Base-by-base conservation (phyloP, 2,113 vertebrate species). In the Eclectus roratus region DNA sequence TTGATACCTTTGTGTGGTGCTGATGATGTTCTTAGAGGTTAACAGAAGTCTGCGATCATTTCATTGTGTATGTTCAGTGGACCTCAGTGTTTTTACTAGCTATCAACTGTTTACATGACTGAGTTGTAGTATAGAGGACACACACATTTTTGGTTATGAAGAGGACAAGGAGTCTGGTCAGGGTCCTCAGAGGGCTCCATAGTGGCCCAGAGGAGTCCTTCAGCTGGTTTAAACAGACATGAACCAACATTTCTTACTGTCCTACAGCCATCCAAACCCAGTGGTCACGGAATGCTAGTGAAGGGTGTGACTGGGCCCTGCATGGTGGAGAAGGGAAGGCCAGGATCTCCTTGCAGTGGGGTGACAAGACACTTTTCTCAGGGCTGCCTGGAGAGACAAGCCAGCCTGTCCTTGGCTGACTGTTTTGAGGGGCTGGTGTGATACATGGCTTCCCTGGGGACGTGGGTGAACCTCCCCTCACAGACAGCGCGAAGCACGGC, bases 261-360 rank as follows among this genome's bases (percentile, higher is more conserved):
- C 23, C 14, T 11, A 8, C 0, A 2, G 53, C 33, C 7, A 5
- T 77, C 10, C 35, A 23, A 7, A 35, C 29, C 49, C 7, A n/a
- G 33, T 23, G 20, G 33, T 23, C 55, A n/a, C 4, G 21, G 55
- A 23, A 58, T 0, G 1, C 44, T 3, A 25, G 25, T 1, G 2
- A 20, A 17, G 31, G 14, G 6, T 2, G 18, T 0, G 5, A 6
- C 55, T 2, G 29, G 21, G 10, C 21, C 10, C 18, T 0, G 2
- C 0, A 8, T 4, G 11, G 50, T 0, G 8, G 19, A 2, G 0
- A 8, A 39, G 43, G 14, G 0, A 8, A 39, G 43, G 14, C 20
- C 0, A 4, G 43, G 18, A 11, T 12, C 7, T 28, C 13, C 35
- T 11, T 4, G 15, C 12, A 0, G 29, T 0, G 14, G 17, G 15